These are phyloP conservation scores for Neodiprion fabricii DNA, from an alignment of 1,140 invertebrate genomes.

Conservation along the genomic window DNA sequence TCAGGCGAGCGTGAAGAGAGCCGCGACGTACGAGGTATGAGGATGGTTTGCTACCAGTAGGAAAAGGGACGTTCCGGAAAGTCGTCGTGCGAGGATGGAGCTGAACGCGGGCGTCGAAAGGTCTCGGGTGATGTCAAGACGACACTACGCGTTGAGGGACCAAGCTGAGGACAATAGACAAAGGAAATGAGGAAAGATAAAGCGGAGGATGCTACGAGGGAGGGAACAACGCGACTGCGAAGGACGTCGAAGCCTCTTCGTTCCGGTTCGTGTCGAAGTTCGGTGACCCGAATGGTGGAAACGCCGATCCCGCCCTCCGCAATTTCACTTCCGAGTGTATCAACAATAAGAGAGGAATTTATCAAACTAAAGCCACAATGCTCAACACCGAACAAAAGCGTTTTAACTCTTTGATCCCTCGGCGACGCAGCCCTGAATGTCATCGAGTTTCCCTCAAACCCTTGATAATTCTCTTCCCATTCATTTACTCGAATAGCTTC, in stretches of 20 bases:
- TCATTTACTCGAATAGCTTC: too few species aligned
- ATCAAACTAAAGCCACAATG: too few species aligned
- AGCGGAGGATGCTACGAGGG: neutral
- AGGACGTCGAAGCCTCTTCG: neutral
- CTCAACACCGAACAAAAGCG: too few species aligned
- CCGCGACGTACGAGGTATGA: neutral
- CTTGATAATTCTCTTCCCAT: too few species aligned
- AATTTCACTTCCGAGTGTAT: too few species aligned
- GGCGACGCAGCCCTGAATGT: too few species aligned
- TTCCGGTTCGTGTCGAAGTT: slow-evolving; percentile 4
- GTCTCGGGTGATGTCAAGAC: neutral
- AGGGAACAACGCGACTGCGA: neutral
- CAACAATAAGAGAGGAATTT: too few species aligned
- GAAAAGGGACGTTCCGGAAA: too few species aligned
- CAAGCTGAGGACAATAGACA: neutral
- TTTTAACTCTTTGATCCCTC: too few species aligned
- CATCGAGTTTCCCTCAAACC: too few species aligned
- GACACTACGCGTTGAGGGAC: neutral
- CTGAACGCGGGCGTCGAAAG: neutral
- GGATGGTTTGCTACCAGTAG: neutral
- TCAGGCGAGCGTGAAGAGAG: neutral
- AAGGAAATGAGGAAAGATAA: slow-evolving; percentile 7
- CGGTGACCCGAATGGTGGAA: neutral
- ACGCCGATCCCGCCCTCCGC: neutral
- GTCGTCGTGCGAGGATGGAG: too few species aligned